Base-by-base conservation (phyloP, 2,888 invertebrate species). In the Magallana nippona region DNA sequence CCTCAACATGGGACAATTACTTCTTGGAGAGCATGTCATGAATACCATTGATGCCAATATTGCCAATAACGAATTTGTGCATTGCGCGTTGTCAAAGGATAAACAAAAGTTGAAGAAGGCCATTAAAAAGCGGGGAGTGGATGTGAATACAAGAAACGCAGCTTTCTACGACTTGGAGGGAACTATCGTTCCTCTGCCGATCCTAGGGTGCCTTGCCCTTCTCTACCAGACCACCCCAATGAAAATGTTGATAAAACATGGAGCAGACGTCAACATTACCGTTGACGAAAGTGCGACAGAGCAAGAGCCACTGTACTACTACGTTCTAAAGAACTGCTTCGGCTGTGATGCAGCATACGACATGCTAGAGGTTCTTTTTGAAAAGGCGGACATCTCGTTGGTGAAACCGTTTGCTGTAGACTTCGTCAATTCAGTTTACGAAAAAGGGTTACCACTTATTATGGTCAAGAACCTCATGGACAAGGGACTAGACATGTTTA, bases 401-500 rank as follows among this genome's bases (percentile, higher is more conserved):
- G 62, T 79, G 17, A 17, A 78, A 22, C n/a, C 60, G 17, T 57
- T 85, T 27, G 58, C 80, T 1, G 17, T 63, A 13, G 58, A 32
- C 1, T 44, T 87, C 1, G 63, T 85, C 13, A 81, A 81, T 77
- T 79, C 82, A n/a, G 87, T 83, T 13, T 86, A 84, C 62, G 83
- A 82, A 22, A 82, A 82, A 13, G 32, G 8, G n/a, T 17, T 85
- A 11, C 87, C 87, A 0, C 62, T 84, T 11, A 22, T 55, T 17
- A 32, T 83, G 2, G 79, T 87, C 1, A 77, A 82, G 32, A 80
- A 60, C 11, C 79, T 87, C 79, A 77, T 82, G 44, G 60, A 83
- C 13, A 85, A 83, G 55, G 87, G 87, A 17, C 81, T 85, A 60
- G 85, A 87, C 57, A 60, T 87, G 15, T 87, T 87, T 58, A 81